Base-by-base conservation (phyloP, 2,888 invertebrate species). In the Cenopis cana region DNA sequence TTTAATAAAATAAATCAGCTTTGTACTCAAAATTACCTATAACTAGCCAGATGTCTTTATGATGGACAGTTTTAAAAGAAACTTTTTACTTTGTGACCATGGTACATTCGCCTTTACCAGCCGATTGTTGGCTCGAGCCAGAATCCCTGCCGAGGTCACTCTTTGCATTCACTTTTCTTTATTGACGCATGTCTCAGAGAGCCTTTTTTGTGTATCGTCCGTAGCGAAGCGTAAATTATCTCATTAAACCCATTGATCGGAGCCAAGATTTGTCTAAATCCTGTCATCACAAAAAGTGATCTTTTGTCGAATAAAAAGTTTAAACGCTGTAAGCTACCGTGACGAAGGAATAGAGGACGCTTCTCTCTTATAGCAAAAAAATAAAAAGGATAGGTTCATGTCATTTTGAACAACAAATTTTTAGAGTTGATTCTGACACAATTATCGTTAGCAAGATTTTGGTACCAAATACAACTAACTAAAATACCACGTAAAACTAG, bases 131-230 rank as follows among this genome's bases (percentile, higher is more conserved):
- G 72, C 74, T 71, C 74, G 76, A 75, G 64, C 69, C 10, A 24
- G 55, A 66, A 75, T 76, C 75, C 76, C 76, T 69, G 69, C 69
- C 77, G 78, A 81, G 78, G 81, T 77, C 79, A 75, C 77, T 77
- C 78, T 68, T 77, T 76, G 82, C 82, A 75, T 81, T 80, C 82
- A 82, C 81, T 82, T 83, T 84, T 83, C 82, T 84, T 85, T 85
- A 83, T 87, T 83, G 88, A 87, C 89, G 86, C 89, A 89, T 89
- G 89, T 88, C 89, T 79, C 76, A 75, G 76, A 86, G 85, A 83
- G 85, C 81, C 85, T 82, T 84, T 87, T 87, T 81, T 84, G 78
- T 77, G 76, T 76, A 75, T 79, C 82, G 81, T 81, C 86, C 87
- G 85, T 85, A 77, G 82, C 87, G 83, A 86, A 89, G 79, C 84